phyloP scores from a whole-genome alignment of 2,797 vertebrate species.

The Sandelia bainsii region DNA sequence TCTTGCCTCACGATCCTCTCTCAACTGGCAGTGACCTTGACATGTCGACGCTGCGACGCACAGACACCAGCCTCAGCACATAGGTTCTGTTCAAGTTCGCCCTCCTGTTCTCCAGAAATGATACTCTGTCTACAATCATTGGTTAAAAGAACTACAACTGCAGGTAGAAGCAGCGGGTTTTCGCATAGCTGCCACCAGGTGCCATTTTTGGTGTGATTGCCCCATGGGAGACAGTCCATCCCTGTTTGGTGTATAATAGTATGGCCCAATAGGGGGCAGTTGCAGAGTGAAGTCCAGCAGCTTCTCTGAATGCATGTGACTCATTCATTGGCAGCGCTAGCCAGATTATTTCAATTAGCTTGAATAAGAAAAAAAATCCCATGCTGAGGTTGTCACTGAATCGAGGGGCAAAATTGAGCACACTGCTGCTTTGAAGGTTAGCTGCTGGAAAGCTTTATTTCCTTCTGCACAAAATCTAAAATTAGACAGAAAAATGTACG shows the following conservation, averaged over 20 bases:
- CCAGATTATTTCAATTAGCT: slow-evolving; percentile 81
- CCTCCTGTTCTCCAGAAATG: slow-evolving; percentile 39
- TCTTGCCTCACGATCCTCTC: slow-evolving; percentile 61
- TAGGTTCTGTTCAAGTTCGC: slow-evolving; percentile 30
- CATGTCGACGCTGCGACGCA: slow-evolving; percentile 34
- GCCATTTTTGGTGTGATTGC: slow-evolving; percentile 67
- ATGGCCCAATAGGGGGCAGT: slow-evolving; percentile 53
- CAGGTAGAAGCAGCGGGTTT: slow-evolving; percentile 53
- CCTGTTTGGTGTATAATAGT: slow-evolving; percentile 54
- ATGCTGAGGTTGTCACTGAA: slow-evolving; percentile 68
- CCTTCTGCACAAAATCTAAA: slow-evolving; percentile 24
- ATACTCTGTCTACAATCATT: slow-evolving; percentile 52
- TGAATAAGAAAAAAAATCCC: slow-evolving; percentile 58
- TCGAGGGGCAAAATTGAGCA: slow-evolving; percentile 45
- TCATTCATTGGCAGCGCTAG: slow-evolving; percentile 64
- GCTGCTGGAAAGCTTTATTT: slow-evolving; percentile 35
- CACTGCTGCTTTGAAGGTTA: slow-evolving; percentile 67
- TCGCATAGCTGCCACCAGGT: slow-evolving; percentile 52
- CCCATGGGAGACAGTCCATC: slow-evolving; percentile 61
- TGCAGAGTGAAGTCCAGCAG: slow-evolving; percentile 68
- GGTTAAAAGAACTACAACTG: slow-evolving; percentile 60
- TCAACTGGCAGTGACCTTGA: slow-evolving; percentile 69
- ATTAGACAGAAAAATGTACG: slow-evolving; percentile 27
- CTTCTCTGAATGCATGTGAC: slow-evolving; percentile 63
- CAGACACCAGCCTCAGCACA: slow-evolving; percentile 13